Base-by-base conservation (phyloP, 1,140 invertebrate species). In the Cotesia chilonis region DNA sequence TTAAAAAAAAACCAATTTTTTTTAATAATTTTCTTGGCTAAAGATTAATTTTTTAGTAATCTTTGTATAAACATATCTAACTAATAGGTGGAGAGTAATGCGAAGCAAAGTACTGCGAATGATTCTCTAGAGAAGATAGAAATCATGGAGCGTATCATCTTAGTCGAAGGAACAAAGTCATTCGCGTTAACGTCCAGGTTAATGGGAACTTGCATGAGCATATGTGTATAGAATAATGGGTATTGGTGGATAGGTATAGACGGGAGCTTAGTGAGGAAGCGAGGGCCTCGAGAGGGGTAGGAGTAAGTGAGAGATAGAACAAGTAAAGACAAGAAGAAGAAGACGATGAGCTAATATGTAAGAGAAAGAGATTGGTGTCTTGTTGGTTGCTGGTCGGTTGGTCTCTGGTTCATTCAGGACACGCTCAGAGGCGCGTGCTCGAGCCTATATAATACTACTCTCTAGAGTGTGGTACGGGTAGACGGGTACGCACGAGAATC, bases 381-480 rank as follows among this genome's bases (percentile, higher is more conserved):
- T 61, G 68, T 66, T 52, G 65, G 51, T 47, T 47, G 41, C 61
- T 70, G 52, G 68, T 66, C 52, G 65, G 51, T 47, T 47, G 41
- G 41, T 47, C 41, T 75, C 68, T 66, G 70, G 71, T 80, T 81
- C 76, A 80, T 81, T 79, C 78, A 77, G 76, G 72, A 76, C 79
- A 77, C 75, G 74, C 71, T 75, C 73, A 59, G 71, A 72, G 71
- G 71, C 71, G 69, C 74, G 74, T 74, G 64, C 76, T 76, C 72
- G 68, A 54, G 74, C 60, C 64, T 68, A 72, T 28, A 28, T 28
- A 28, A 28, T 75, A 70, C 68, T 75, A 47, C 41, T 47, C 41
- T 47, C 41, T 47, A 9, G 41, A 47, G 41, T 47, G 41, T 10
- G 6, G 41, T 47, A 10, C 41, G 28, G 28, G 28, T 28, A 28